phyloP scores from a whole-genome alignment of 2,113 vertebrate genomes.

The Dissostichus mawsoni region DNA sequence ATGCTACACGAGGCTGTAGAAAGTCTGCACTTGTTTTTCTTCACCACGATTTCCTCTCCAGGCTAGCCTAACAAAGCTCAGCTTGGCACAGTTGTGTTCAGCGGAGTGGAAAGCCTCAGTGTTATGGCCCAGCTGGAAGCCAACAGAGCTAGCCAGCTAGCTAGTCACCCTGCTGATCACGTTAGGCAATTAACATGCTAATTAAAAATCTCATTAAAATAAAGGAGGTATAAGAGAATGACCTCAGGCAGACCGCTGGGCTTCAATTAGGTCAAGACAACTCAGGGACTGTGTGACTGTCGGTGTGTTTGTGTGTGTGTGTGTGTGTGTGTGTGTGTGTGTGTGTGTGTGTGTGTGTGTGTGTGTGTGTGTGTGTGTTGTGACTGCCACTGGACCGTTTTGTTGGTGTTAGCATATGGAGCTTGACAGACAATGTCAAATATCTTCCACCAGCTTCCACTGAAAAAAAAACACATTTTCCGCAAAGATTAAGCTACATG shows the following conservation, averaged over 20 bases:
- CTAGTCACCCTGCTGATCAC: slow-evolving; percentile 78
- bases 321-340: slow-evolving; percentile 19
- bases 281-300: slow-evolving; percentile 39
- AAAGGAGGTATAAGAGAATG: slow-evolving; percentile 79
- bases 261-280: slow-evolving; percentile 84
- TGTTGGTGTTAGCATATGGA: slow-evolving; percentile 25
- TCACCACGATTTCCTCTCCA: slow-evolving; percentile 52
- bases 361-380: slow-evolving; percentile 22
- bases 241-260: slow-evolving; percentile 78
- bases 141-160: slow-evolving; percentile 77
- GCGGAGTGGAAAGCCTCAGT: slow-evolving; percentile 64
- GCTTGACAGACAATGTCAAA: slow-evolving; percentile 48
- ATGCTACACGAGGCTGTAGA: slow-evolving; percentile 19
- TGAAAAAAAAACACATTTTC: slow-evolving; percentile 18
- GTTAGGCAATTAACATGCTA: slow-evolving; percentile 87
- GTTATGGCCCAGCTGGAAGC: slow-evolving; percentile 74
- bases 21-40: slow-evolving; percentile 32
- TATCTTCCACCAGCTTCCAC: slow-evolving; percentile 20
- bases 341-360: slow-evolving; percentile 42
- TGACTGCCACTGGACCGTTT: slow-evolving; percentile 27
- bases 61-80: slow-evolving; percentile 48
- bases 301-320: slow-evolving; percentile 33
- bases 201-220: slow-evolving; percentile 89
- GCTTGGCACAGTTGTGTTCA: slow-evolving; percentile 57
- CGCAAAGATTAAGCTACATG: not conserved